These are phyloP conservation scores for Meta bourneti DNA, from an alignment of 2,888 invertebrate genomes.

Conservation along the genomic window DNA sequence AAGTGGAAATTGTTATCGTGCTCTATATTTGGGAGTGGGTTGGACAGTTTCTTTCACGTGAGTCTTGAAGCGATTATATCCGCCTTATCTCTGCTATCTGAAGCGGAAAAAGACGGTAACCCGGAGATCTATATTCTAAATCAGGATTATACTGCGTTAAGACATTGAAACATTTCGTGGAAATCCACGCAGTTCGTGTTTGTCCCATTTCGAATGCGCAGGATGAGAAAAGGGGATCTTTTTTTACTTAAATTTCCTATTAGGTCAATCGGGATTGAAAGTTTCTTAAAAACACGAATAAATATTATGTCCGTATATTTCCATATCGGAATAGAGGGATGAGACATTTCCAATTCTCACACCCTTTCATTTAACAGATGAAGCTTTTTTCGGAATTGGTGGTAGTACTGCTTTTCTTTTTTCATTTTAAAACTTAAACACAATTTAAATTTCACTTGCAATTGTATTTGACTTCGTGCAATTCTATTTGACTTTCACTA, in stretches of 20 bases:
- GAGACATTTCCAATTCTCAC: background rate
- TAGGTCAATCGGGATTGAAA: background rate
- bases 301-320: background rate
- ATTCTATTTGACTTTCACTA: too few relatives aligned
- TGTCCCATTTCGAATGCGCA: slow-evolving; percentile 10
- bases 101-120: slow-evolving; percentile 39
- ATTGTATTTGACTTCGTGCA: too few relatives aligned
- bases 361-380: background rate
- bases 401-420: background rate
- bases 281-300: background rate
- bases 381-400: background rate
- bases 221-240: background rate
- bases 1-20: slow-evolving; percentile 49
- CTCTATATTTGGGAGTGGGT: slow-evolving; percentile 40
- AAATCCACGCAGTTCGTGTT: slow-evolving; percentile 24
- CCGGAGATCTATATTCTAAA: slow-evolving; percentile 20
- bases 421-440: too few relatives aligned
- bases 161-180: slow-evolving; percentile 45
- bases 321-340: background rate
- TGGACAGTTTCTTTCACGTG: background rate
- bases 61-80: slow-evolving; percentile 18
- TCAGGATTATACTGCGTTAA: slow-evolving; percentile 23
- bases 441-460: too few relatives aligned
- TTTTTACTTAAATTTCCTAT: background rate
- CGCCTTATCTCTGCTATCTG: slow-evolving; percentile 46